phyloP scores from a whole-genome alignment of 1,140 invertebrate species.

The Sitobion miscanthi region DNA sequence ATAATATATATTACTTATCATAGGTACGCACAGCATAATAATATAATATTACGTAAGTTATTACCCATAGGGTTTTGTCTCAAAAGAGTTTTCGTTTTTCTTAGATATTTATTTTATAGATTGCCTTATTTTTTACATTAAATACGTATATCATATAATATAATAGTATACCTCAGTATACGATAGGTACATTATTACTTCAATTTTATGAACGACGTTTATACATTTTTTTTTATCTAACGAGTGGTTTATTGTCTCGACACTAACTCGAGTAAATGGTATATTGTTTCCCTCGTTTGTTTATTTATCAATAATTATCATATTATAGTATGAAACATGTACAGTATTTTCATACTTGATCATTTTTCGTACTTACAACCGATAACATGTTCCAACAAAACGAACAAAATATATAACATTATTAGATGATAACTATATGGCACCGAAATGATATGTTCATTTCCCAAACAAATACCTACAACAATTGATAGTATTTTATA shows the following conservation, averaged over 20 bases:
- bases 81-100: neutral
- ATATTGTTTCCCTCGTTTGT: neutral
- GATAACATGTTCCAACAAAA: neutral
- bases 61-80: neutral
- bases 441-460: no score
- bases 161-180: no score
- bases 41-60: no score
- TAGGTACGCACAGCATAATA: neutral
- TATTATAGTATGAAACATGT: neutral
- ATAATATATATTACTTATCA: neutral
- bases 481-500: neutral
- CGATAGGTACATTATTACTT: neutral
- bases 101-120: neutral
- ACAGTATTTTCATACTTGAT: neutral
- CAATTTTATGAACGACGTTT: neutral
- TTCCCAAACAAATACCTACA: neutral
- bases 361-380: neutral
- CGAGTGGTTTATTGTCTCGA: neutral
- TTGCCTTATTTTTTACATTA: no score
- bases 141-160: no score
- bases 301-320: neutral
- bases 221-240: neutral
- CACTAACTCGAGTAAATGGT: neutral
- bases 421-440: no score
- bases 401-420: neutral